These are phyloP conservation scores for Microtus ochrogaster DNA, from an alignment of 2,113 vertebrate species.

Conservation along the genomic window DNA sequence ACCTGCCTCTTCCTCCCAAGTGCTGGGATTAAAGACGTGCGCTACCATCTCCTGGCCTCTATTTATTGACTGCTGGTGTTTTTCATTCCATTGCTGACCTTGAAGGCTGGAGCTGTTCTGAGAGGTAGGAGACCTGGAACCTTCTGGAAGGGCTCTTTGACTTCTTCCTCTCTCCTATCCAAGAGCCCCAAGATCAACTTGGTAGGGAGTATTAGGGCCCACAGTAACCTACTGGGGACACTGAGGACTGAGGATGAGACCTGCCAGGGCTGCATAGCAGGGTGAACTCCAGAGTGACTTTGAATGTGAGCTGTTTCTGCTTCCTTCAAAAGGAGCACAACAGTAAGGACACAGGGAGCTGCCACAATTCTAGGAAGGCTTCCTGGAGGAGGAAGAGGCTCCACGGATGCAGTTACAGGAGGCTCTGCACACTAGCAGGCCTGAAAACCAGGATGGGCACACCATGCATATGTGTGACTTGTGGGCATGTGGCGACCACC, in stretches of 20 bases:
- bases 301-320: background rate
- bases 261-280: rapidly evolving
- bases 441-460: background rate
- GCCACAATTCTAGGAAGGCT: conserved; percentile 40
- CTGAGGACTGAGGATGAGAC: background rate
- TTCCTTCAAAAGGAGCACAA: background rate
- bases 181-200: background rate
- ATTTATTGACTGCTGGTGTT: background rate
- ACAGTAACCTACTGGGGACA: background rate
- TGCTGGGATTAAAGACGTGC: no score
- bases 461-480: background rate
- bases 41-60: no score
- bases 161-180: background rate
- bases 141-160: background rate
- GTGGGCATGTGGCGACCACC: background rate
- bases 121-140: background rate
- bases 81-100: background rate
- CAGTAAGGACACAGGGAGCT: background rate
- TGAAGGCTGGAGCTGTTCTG: background rate
- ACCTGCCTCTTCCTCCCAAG: no score
- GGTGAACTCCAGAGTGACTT: background rate
- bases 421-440: background rate
- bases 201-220: background rate
- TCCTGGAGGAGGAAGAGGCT: background rate
- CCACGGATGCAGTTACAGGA: background rate